phyloP scores from a whole-genome alignment of 2,888 invertebrate species.

The Spilosoma lubricipeda region DNA sequence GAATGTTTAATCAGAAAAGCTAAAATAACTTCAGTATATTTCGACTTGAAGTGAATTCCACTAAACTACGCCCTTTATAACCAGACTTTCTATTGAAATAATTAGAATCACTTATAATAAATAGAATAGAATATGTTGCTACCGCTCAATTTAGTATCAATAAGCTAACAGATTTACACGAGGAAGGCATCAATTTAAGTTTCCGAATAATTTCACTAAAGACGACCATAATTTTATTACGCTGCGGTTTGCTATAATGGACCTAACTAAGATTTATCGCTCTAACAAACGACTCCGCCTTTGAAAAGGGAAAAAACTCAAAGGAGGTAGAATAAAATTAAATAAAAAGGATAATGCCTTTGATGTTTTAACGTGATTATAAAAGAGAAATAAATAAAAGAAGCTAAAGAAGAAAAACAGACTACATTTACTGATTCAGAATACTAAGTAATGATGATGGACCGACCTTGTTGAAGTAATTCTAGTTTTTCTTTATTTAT shows the following conservation, averaged over 20 bases:
- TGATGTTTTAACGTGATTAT: not conserved
- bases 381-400: not conserved
- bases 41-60: not conserved
- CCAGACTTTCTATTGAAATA: not conserved
- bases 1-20: not conserved
- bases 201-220: slow-evolving; percentile 42
- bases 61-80: not conserved
- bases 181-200: slow-evolving; percentile 31
- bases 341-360: not conserved
- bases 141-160: slow-evolving; percentile 16
- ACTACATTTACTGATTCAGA: not conserved
- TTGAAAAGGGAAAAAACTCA: not conserved
- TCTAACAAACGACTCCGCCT: not conserved
- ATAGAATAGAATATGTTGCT: slow-evolving; percentile 12
- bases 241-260: slow-evolving; percentile 22
- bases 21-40: not conserved
- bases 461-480: not conserved
- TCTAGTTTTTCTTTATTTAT: too few species aligned
- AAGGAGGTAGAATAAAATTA: not conserved
- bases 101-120: slow-evolving; percentile 10
- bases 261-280: slow-evolving; percentile 43
- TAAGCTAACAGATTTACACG: slow-evolving; percentile 21
- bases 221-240: slow-evolving; percentile 42
- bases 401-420: not conserved
- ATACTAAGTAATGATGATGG: not conserved